Percentiles rank a stretch among this genome's conserved stretches.
Evolutionary conservation across 1,140 invertebrate genomes (phyloP).

Genomic region (Leptopilina boulardi): DNA sequence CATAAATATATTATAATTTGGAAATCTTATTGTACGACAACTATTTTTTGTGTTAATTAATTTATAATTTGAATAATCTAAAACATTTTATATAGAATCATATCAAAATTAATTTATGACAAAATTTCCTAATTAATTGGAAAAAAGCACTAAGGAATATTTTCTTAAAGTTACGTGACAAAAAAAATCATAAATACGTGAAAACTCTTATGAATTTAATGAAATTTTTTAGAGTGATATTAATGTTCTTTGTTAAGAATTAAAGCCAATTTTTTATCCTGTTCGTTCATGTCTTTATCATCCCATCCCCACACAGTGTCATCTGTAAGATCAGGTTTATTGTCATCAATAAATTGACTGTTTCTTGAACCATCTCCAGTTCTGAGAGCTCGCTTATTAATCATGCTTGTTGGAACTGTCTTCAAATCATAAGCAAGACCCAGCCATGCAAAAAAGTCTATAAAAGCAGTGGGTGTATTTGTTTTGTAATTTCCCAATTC

Average conservation of each 20-base stretch:
- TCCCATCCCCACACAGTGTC: slow-evolving; percentile 81
- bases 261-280: slow-evolving; percentile 74
- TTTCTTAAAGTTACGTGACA: slow-evolving; percentile 2
- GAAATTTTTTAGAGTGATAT: not conserved
- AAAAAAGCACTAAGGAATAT: not conserved
- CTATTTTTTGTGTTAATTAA: no score
- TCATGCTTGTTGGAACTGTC: slow-evolving; percentile 78
- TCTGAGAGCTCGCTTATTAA: slow-evolving; percentile 77
- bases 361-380: slow-evolving; percentile 80
- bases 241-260: slow-evolving; percentile 71
- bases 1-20: no score
- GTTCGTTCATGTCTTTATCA: slow-evolving; percentile 77
- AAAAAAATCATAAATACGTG: slow-evolving; percentile 3
- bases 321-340: slow-evolving; percentile 70
- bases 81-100: no score
- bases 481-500: slow-evolving; percentile 83
- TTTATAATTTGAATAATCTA: no score
- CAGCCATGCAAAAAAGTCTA: slow-evolving; percentile 87
- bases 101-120: no score
- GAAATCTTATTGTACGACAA: no score
- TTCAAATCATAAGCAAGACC: slow-evolving; percentile 87
- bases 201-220: not conserved
- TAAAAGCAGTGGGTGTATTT: slow-evolving; percentile 89
- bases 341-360: slow-evolving; percentile 44
- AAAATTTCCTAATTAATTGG: not conserved